phyloP scores from a whole-genome alignment of 2,797 vertebrate species.

The Florisuga fusca region DNA sequence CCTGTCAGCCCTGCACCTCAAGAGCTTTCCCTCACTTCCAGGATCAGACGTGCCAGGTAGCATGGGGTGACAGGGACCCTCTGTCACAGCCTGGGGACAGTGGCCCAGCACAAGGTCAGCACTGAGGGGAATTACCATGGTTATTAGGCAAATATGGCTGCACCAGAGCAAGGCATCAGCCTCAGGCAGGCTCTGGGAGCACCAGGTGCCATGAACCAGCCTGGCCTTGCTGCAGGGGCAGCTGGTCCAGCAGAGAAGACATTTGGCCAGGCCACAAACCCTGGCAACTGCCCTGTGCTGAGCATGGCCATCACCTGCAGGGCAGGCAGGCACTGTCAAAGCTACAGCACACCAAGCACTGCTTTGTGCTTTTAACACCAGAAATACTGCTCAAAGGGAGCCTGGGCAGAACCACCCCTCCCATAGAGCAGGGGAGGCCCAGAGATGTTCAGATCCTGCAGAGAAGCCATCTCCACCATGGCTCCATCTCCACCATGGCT shows the following conservation, averaged over 20 bases:
- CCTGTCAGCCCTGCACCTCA: not conserved
- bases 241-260: not conserved
- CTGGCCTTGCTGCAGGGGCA: not conserved
- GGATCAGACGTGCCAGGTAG: not conserved
- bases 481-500: not conserved
- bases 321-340: not conserved
- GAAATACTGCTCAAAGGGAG: not conserved
- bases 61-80: not conserved
- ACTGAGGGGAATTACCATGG: not conserved
- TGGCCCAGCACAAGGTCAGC: not conserved
- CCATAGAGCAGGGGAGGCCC: fast-evolving
- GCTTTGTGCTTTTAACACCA: not conserved
- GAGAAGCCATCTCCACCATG: fast-evolving
- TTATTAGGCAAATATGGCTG: not conserved
- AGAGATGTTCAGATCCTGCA: fast-evolving
- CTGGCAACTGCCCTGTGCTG: no score
- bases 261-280: fast-evolving
- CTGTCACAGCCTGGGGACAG: not conserved
- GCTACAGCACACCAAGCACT: fast-evolving
- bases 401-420: not conserved
- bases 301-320: fast-evolving
- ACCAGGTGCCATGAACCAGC: not conserved
- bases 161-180: not conserved
- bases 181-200: not conserved
- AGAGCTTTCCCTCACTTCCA: not conserved